Base-by-base conservation (phyloP, 2,797 vertebrate genomes). In the Gouania willdenowi region DNA sequence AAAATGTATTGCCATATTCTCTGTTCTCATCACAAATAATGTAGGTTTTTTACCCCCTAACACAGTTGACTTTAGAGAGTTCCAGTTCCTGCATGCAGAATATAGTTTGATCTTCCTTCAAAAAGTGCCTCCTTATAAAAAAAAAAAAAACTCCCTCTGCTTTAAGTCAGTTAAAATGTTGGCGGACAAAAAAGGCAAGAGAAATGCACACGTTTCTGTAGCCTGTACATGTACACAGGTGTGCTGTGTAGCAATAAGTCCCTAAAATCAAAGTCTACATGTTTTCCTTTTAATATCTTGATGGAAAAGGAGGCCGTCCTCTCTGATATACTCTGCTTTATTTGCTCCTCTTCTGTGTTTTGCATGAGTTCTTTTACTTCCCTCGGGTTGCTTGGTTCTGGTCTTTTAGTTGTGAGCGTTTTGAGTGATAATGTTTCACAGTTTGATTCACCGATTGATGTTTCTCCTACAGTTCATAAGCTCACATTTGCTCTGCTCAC, bases 281-380 rank as follows among this genome's bases (percentile, higher is more conserved):
- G 24, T 66, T 72, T 8, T 5, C 54, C 65, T 79, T 81, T 70
- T 60, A 41, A 41, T 66, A 64, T 62, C 42, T 58, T 35, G 49
- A 66, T 55, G 38, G 41, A 59, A 50, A 55, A 50, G 51, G 43
- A 71, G 19, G 10, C 42, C 31, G 12, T 44, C 19, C 18, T 63
- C 35, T 59, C 25, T 27, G 19, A 9, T 45, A 29, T 50, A 57
- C 28, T 58, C 76, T 50, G 19, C 73, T 81, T 83, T 70, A 77
- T 40, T 54, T 62, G 45, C 54, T 10, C 48, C 46, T 77, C 27
- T 58, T 75, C 59, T 75, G 68, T 86, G 77, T 78, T 82, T 87
- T 92, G 94, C 91, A 92, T 93, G 93, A n/a, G n/a, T n/a, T n/a
- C 90, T 88, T 89, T 81, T 83, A 79, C 59, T 87, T 55, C 24